A percentile compares a stretch with the other conserved stretches of the same genome.
These are phyloP conservation scores for Chrysomela aeneicollis DNA, from an alignment of 2,888 invertebrate genomes.

Conservation along the genomic window DNA sequence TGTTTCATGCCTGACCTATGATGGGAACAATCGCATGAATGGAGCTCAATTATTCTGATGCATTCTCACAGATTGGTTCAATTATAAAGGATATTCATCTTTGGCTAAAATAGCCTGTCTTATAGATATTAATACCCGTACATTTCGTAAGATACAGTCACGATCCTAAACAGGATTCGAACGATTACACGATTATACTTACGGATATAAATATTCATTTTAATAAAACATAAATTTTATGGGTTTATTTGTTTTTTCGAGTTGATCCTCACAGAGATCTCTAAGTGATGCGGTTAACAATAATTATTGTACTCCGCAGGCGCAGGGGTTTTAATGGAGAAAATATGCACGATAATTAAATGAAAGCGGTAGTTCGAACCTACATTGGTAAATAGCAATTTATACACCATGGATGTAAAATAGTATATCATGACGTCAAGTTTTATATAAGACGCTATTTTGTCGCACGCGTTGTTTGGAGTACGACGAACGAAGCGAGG, in stretches of 20 bases:
- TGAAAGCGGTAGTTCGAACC: too few relatives aligned
- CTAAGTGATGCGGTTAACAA: background rate
- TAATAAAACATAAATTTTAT: background rate
- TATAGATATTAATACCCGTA: background rate
- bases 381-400: too few relatives aligned
- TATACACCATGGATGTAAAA: too few relatives aligned
- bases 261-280: background rate
- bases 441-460: too few relatives aligned
- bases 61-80: slow-evolving; percentile 1
- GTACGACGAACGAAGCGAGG: too few relatives aligned
- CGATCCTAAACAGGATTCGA: background rate
- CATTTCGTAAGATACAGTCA: background rate
- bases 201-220: slow-evolving; percentile 3
- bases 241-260: background rate
- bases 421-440: too few relatives aligned
- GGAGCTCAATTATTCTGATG: background rate
- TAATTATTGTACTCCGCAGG: too few relatives aligned
- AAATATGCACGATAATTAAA: too few relatives aligned
- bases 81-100: slow-evolving; percentile 5
- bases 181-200: background rate
- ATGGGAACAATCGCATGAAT: background rate
- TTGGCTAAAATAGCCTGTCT: background rate
- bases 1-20: background rate
- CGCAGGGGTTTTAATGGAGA: too few relatives aligned
- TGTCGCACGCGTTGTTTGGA: too few relatives aligned